Base-by-base conservation (phyloP, 2,113 vertebrate genomes). In the Prolemur simus region DNA sequence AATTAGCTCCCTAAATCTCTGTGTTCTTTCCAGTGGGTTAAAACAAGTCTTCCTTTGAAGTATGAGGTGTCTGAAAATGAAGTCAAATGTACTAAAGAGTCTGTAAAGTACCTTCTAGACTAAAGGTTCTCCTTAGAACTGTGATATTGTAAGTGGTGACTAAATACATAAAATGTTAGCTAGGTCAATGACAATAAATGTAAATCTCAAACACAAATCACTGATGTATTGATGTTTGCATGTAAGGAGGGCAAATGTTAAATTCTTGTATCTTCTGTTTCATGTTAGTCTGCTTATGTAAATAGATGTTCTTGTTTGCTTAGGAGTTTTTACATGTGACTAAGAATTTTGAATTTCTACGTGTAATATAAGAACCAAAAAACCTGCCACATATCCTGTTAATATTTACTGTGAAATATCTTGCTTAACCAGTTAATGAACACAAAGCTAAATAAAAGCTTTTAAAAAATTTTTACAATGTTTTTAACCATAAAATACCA, bases 321-420 rank as follows among this genome's bases (percentile, higher is more conserved):
- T 60, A 68, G 2, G 2, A 8, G 6, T 47, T 68, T 95, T 87
- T 63, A 63, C 20, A 69, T 66, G 5, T 66, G 32, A 86, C 60
- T 93, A 74, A 66, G 23, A 89, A 91, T 94, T 96, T 64, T 82
- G 34, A 78, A 88, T 77, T 69, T 96, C 87, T 76, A 34, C 7
- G 15, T 23, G 34, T 63, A 37, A 34, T 58, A 8, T 60, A 89
- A 94, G 29, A 37, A 39, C 37, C 6, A 18, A 42, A 93, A 85
- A 87, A 18, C 25, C 1, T 78, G 37, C 8, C 4, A 92, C 11
- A 56, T 74, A 63, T 34, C 6, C 49, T 63, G 58, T 32, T 45
- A 6, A 85, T 29, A 3, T 23, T 89, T 64, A 71, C 25, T 84
- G 39, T 74, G 10, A 94, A 93, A 91, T 60, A 86, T 23, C 5